Base-by-base conservation (phyloP, 92 coral and sea anemone species). In the Virgularia gustaviana region DNA sequence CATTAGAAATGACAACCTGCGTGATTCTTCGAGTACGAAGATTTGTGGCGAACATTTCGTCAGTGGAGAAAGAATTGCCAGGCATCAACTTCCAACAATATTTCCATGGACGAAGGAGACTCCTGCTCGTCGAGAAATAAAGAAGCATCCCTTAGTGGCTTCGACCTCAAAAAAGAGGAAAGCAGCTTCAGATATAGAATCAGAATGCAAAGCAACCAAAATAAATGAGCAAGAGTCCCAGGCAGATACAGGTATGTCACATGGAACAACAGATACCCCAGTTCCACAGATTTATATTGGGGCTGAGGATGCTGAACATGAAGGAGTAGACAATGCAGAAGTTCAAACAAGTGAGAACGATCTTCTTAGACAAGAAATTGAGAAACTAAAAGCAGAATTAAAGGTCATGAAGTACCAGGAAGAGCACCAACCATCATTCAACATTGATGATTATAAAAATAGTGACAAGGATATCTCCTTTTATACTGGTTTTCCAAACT, bases 1-100 rank as follows among this genome's bases (percentile, higher is more conserved):
- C 8, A 71, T 71, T 8, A 37, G 77, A 28, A 71, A 71, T 20
- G 32, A 71, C 24, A 71, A 54, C 27, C 61, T 78, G 36, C 41
- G 49, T 2, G 32, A n/a, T 36, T 78, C 70, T 53, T 29, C 18
- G 37, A 43, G 49, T 45, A 78, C 78, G 38, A 56, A 61, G 42
- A 60, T 79, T 39, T 71, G 64, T 60, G 78, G 61, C 24, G 41
- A 56, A 29, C 83, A 71, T 49, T 78, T 78, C 51, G 63, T 35
- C 4, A 76, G 56, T 33, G 78, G 82, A 33, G 61, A 70, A 57
- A 53, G 49, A 19, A 36, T 78, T 29, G 18, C 35, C 29, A 51
- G 79, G 31, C 51, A 56, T 36, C 82, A 67, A 36, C 43, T 79
- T 35, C 84, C 65, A 15, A 70, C 73, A 16, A 72, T 79, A 49